phyloP scores from a whole-genome alignment of 2,797 vertebrate species.

The Mionectes olivaceus region DNA sequence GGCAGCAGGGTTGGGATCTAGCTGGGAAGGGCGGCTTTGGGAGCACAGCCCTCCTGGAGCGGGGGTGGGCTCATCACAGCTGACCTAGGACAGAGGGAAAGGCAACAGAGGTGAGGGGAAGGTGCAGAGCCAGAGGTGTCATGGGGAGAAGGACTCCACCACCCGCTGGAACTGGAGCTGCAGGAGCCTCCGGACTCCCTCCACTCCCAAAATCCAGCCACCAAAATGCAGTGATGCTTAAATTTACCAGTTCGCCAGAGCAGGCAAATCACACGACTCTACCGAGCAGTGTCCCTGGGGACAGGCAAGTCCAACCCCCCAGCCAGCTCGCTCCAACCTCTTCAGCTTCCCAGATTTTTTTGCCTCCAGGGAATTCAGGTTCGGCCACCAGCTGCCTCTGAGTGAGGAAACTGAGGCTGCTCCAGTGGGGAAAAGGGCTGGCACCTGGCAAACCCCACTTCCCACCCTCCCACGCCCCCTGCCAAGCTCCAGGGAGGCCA shows the following conservation, averaged over 20 bases:
- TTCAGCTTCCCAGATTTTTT: background rate
- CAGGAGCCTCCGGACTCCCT: background rate
- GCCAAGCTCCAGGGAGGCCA: background rate
- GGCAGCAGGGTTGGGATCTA: slow-evolving; percentile 29
- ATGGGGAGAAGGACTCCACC: background rate
- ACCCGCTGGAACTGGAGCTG: background rate
- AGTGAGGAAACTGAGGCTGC: background rate
- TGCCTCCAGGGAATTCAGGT: no score
- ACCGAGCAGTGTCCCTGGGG: fast-evolving
- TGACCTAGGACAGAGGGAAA: slow-evolving; percentile 42
- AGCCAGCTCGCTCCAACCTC: background rate
- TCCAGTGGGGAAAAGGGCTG: background rate
- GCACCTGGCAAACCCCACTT: background rate
- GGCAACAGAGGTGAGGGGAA: slow-evolving; percentile 25
- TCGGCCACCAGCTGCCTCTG: fast-evolving
- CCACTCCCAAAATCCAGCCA: background rate
- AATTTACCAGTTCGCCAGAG: fast-evolving
- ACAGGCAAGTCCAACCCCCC: background rate
- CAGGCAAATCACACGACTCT: background rate
- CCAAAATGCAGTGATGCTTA: fast-evolving
- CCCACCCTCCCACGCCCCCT: background rate
- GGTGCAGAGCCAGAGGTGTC: background rate
- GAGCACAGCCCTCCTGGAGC: background rate
- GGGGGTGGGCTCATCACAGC: background rate
- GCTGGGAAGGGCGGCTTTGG: background rate